phyloP scores from a whole-genome alignment of 2,888 invertebrate species.

The Lithophane socia region DNA sequence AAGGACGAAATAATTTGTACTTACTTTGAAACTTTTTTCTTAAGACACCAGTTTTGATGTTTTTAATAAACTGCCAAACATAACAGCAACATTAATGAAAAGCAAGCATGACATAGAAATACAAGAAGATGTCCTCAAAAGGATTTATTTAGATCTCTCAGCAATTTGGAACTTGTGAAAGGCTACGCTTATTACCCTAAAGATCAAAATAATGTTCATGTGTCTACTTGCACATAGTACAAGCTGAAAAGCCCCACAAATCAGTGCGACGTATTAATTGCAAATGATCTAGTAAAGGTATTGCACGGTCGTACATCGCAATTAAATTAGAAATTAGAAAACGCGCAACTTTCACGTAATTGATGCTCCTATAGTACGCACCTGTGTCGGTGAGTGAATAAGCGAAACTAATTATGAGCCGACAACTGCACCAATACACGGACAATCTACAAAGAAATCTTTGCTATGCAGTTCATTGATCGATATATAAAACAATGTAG shows the following conservation, averaged over 20 bases:
- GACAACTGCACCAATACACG: slow-evolving; percentile 66
- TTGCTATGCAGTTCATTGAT: slow-evolving; percentile 48
- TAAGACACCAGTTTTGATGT: not conserved
- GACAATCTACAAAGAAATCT: slow-evolving; percentile 56
- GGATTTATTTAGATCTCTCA: not conserved
- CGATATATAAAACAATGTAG: slow-evolving; percentile 38
- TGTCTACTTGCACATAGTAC: not conserved
- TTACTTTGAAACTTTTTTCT: slow-evolving; percentile 7
- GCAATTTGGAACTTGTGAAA: not conserved
- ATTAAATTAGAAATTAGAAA: slow-evolving; percentile 84
- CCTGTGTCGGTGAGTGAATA: slow-evolving; percentile 73
- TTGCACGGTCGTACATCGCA: slow-evolving; percentile 66
- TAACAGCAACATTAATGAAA: slow-evolving; percentile 1
- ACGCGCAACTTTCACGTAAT: slow-evolving; percentile 82
- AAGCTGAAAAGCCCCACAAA: slow-evolving; percentile 27
- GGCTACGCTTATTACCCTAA: slow-evolving; percentile 6
- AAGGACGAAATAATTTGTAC: slow-evolving; percentile 14
- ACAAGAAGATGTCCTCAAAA: not conserved
- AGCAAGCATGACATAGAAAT: not conserved
- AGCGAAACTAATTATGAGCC: slow-evolving; percentile 82
- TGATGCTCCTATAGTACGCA: slow-evolving; percentile 75
- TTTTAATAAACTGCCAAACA: not conserved
- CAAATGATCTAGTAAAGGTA: slow-evolving; percentile 57
- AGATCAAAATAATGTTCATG: slow-evolving; percentile 22
- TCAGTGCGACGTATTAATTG: slow-evolving; percentile 36